These are phyloP conservation scores for Xestobium rufovillosum DNA, from an alignment of 2,888 invertebrate genomes.

Conservation along the genomic window DNA sequence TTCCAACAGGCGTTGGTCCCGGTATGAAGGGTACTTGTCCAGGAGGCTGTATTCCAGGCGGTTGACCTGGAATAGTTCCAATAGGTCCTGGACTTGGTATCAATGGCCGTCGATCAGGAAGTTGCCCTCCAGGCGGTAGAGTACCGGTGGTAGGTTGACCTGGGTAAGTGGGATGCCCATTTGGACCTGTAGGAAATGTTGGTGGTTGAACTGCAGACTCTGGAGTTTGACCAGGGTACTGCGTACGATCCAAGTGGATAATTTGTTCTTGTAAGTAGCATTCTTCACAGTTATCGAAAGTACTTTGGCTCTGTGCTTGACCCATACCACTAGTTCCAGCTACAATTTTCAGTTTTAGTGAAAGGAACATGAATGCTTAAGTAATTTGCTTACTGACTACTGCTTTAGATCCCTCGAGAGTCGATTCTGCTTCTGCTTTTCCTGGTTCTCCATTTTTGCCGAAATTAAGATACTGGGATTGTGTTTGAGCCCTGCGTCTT, in stretches of 20 bases:
- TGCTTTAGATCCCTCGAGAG: constrained; percentile 61
- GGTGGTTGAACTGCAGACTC: constrained; percentile 5
- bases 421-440: constrained; percentile 75
- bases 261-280: constrained; percentile 46
- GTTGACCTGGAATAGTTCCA: constrained; percentile 1
- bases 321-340: constrained; percentile 80
- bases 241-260: constrained; percentile 21
- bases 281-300: constrained; percentile 62
- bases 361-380: no score
- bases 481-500: constrained; percentile 67
- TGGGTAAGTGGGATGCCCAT: neutral
- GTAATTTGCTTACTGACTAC: constrained; percentile 68
- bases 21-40: constrained; percentile 1
- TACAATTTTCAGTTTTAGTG: constrained; percentile 35
- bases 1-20: constrained; percentile 1
- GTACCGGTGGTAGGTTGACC: neutral
- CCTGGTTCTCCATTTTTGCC: constrained; percentile 54
- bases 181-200: constrained; percentile 13
- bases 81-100: neutral
- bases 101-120: neutral
- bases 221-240: constrained; percentile 2
- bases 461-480: constrained; percentile 73
- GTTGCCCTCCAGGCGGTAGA: constrained; percentile 1
- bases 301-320: constrained; percentile 80
- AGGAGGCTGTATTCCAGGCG: neutral